These are phyloP conservation scores for Varanus salvator DNA, from an alignment of 2,113 vertebrate genomes.

Conservation along the genomic window DNA sequence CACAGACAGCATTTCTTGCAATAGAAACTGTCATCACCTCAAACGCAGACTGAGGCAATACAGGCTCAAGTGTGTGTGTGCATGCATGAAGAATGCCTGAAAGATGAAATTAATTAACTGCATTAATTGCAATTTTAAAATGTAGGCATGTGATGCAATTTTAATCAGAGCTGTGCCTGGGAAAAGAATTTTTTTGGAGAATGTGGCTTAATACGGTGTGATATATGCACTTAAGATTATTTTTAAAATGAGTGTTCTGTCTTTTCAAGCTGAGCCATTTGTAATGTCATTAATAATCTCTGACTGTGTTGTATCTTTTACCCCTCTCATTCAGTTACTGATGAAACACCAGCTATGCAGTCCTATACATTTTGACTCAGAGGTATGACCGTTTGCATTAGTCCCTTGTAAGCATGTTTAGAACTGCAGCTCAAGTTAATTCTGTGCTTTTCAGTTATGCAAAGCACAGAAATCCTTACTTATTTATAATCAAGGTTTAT, in stretches of 20 bases:
- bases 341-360: not conserved
- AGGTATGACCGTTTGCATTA: not conserved
- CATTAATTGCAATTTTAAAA: not conserved
- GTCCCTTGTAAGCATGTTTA: not conserved
- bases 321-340: not conserved
- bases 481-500: not conserved
- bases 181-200: not conserved
- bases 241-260: not conserved
- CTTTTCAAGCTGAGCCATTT: not conserved
- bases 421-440: not conserved
- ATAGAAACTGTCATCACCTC: not conserved
- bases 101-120: not conserved
- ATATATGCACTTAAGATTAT: not conserved
- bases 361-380: not conserved
- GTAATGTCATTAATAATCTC: not conserved
- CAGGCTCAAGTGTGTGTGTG: not conserved
- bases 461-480: not conserved
- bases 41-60: not conserved
- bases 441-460: not conserved
- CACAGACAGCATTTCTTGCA: too few species aligned
- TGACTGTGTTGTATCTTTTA: not conserved
- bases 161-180: not conserved
- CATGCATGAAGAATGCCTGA: not conserved
- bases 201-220: not conserved
- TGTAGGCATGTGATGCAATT: not conserved